These are phyloP conservation scores for Coendou prehensilis DNA, from an alignment of 2,797 vertebrate species.

Conservation along the genomic window DNA sequence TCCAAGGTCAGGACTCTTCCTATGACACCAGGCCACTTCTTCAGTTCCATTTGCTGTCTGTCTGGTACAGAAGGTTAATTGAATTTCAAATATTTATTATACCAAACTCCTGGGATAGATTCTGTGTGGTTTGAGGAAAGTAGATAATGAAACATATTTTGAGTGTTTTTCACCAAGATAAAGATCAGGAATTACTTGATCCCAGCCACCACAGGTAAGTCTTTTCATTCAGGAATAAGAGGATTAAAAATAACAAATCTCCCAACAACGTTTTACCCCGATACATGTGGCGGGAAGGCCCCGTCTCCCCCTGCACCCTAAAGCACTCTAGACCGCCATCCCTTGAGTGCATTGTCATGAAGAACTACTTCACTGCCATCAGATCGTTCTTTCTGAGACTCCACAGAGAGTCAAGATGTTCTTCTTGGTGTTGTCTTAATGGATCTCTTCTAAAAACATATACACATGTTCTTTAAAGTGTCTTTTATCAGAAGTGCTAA, in stretches of 20 bases:
- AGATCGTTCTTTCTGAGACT: background rate
- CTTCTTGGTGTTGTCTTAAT: conserved; percentile 61
- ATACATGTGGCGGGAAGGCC: background rate
- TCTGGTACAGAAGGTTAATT: background rate
- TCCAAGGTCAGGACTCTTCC: background rate
- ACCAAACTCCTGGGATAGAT: background rate
- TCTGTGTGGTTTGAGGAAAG: background rate
- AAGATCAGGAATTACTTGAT: conserved; percentile 39
- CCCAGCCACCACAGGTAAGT: background rate
- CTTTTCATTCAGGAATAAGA: conserved; percentile 1
- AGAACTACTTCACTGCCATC: conserved; percentile 36
- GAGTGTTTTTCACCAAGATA: background rate
- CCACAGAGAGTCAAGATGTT: conserved; percentile 73
- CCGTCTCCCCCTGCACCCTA: background rate
- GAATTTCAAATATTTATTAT: background rate
- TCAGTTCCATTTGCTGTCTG: background rate
- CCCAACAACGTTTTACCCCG: background rate
- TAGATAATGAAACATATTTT: background rate
- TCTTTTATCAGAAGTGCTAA: conserved; percentile 39
- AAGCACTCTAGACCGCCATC: background rate
- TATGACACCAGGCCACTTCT: background rate
- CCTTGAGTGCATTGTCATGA: background rate
- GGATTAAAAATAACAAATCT: background rate
- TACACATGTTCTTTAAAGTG: background rate
- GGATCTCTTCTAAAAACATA: conserved; percentile 43